Percentiles rank a stretch among this genome's conserved stretches.
phyloP scores from a whole-genome alignment of 2,113 vertebrate species.

The Numida meleagris region DNA sequence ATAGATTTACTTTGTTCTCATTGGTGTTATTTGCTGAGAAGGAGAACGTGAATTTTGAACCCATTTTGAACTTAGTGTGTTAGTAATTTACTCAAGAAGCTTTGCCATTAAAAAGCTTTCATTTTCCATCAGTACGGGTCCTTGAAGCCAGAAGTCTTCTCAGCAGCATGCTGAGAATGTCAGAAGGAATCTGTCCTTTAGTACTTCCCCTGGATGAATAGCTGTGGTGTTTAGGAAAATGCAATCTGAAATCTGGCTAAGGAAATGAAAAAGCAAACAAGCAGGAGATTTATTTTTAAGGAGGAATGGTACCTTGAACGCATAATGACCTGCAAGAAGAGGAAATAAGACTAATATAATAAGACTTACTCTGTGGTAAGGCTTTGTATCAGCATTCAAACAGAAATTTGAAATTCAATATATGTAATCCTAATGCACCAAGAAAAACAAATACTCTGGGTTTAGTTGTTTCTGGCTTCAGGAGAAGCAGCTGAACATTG shows the following conservation, averaged over 20 bases:
- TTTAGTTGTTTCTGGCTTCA: background rate
- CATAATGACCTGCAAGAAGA: background rate
- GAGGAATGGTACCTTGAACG: background rate
- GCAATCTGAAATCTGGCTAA: conserved; percentile 3
- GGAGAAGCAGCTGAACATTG: background rate
- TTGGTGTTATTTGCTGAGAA: background rate
- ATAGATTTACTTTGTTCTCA: background rate
- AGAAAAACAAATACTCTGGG: background rate
- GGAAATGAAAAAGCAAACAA: conserved; percentile 12
- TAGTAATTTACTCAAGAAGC: conserved; percentile 32
- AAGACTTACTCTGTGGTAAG: background rate
- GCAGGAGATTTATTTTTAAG: background rate
- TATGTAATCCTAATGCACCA: background rate
- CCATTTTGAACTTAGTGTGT: background rate
- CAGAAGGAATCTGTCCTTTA: conserved; percentile 43
- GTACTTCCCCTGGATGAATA: conserved; percentile 21
- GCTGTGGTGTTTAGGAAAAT: conserved; percentile 17
- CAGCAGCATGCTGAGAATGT: conserved; percentile 7
- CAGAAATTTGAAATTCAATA: background rate
- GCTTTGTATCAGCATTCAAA: background rate
- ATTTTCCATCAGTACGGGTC: background rate
- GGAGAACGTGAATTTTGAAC: conserved; percentile 1
- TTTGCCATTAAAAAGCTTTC: conserved; percentile 24
- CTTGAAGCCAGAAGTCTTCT: conserved; percentile 38
- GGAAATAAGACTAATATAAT: background rate